Base-by-base conservation (phyloP, 2,113 vertebrate species). In the Phrynosoma platyrhinos region DNA sequence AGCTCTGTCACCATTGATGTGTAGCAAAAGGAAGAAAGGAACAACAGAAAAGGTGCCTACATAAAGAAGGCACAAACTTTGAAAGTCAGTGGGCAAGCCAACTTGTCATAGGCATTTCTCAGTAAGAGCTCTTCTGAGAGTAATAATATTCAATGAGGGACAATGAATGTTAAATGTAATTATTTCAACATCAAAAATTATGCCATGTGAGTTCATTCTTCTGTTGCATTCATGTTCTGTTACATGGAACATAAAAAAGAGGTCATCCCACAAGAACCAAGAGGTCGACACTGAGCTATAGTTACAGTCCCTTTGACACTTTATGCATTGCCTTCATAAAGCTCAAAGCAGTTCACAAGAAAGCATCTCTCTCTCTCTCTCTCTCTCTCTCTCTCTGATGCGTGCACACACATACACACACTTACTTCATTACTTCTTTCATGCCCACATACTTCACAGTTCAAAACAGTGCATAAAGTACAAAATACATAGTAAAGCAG, bases 171-270 rank as follows among this genome's bases (percentile, higher is more conserved):
- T 53, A 20, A 25, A 13, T 66, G 55, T 74, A 81, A 87, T 72
- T 42, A 74, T 80, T 87, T 62, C 18, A 74, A 25, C 68, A 72
- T 85, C 18, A 82, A n/a, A 62, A 82, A 82, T 52, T 47, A 30
- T 16, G 4, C n/a, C 72, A 30, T 14, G 13, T 78, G 62, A 53
- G 10, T 77, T 58, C 42, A 53, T 13, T 76, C 32, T 58, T 71
- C 55, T 87, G 14, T 52, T 53, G 23, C 32, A 3, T 18, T 77
- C 23, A 55, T 83, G 25, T 42, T 83, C 62, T 55, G 42, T 72
- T 69, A 27, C 72, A 77, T 20, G 47, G 62, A 83, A 20, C 42
- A 32, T 47, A 58, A 75, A 64, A 82, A 58, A 52, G 36, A 47
- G 62, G 27, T 81, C 72, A 20, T 74, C 18, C n/a, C 32, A 62